phyloP scores from a whole-genome alignment of 2,797 vertebrate genomes.

The Salmo trutta region DNA sequence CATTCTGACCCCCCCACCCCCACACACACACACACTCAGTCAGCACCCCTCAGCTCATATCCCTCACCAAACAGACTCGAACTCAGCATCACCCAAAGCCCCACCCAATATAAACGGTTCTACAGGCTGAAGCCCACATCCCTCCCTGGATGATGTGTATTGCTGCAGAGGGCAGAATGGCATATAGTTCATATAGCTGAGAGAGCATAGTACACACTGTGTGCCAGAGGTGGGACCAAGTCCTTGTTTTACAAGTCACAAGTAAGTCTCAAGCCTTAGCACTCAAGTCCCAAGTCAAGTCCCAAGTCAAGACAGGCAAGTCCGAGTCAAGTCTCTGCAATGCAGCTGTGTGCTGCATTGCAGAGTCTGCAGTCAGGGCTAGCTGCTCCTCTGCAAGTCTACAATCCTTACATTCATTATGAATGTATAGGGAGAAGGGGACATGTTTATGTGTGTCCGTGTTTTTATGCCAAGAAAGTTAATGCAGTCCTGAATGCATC shows the following conservation, averaged over 20 bases:
- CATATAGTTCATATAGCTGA: neutral
- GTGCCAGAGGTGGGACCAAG: constrained; percentile 30
- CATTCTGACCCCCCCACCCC: constrained; percentile 18
- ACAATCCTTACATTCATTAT: constrained; percentile 45
- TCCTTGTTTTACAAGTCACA: too few relatives aligned
- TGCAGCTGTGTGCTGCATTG: constrained; percentile 66
- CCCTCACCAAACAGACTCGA: neutral
- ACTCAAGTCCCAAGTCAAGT: too few relatives aligned
- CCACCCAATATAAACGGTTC: neutral
- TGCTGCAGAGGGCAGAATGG: neutral
- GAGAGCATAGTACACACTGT: constrained; percentile 35
- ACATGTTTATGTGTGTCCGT: constrained; percentile 20
- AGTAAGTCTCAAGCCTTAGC: too few relatives aligned
- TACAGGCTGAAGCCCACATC: neutral
- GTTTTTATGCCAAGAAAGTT: constrained; percentile 14
- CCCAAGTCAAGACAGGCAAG: too few relatives aligned
- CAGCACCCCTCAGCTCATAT: neutral
- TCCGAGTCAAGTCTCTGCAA: too few relatives aligned
- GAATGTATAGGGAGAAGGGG: constrained; percentile 37
- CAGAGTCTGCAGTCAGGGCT: constrained; percentile 57
- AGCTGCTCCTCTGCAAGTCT: constrained; percentile 31
- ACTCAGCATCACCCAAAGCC: neutral
- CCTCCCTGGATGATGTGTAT: neutral
- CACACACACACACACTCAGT: constrained; percentile 27
- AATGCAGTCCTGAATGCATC: neutral